These are phyloP conservation scores for Camponotus vicinus DNA, from an alignment of 1,140 invertebrate species.

Conservation along the genomic window DNA sequence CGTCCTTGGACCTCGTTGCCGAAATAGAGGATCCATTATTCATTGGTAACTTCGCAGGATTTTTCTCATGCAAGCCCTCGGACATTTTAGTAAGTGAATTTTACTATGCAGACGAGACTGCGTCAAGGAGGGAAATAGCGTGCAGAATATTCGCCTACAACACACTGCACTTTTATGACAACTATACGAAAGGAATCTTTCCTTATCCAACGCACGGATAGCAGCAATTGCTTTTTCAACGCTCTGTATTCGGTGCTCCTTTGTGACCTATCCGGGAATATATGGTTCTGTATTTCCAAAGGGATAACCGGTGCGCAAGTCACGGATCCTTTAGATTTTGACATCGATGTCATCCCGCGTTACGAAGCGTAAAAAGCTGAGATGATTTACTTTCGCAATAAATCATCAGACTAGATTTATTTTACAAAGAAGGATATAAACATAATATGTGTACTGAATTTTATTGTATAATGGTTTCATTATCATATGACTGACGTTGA, in stretches of 20 bases:
- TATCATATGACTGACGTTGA: background rate
- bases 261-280: slow-evolving; percentile 17
- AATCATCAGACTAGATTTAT: slow-evolving; percentile 1
- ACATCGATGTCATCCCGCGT: background rate
- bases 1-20: slow-evolving; percentile 38
- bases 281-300: background rate
- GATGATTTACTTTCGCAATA: background rate
- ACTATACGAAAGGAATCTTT: slow-evolving; percentile 71
- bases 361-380: slow-evolving; percentile 12
- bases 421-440: background rate
- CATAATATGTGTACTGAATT: slow-evolving; percentile 7
- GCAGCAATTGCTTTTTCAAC: slow-evolving; percentile 11
- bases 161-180: slow-evolving; percentile 47
- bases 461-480: background rate
- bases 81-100: slow-evolving; percentile 75
- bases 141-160: slow-evolving; percentile 64
- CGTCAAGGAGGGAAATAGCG: slow-evolving; percentile 36
- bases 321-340: background rate
- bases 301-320: background rate
- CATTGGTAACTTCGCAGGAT: slow-evolving; percentile 51
- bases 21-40: slow-evolving; percentile 71
- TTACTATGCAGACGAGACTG: slow-evolving; percentile 59
- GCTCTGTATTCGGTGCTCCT: slow-evolving; percentile 4
- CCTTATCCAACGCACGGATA: slow-evolving; percentile 61
- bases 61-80: slow-evolving; percentile 46